phyloP scores from a whole-genome alignment of 2,113 vertebrate genomes.

The Coracopsis vasa region DNA sequence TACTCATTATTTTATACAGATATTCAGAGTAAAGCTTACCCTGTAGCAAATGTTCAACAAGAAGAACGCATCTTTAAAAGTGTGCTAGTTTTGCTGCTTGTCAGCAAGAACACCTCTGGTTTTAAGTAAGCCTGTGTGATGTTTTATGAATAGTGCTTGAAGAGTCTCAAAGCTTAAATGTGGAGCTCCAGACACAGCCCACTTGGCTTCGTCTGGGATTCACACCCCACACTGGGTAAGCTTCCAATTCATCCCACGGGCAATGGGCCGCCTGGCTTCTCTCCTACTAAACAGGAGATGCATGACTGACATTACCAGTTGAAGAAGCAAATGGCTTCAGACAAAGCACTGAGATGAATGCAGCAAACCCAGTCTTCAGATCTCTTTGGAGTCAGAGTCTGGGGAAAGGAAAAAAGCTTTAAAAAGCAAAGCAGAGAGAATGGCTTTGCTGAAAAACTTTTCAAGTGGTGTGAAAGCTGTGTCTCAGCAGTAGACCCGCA shows the following conservation, averaged over 20 bases:
- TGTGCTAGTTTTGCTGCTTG: not conserved
- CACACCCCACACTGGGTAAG: not conserved
- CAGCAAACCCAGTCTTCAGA: not conserved
- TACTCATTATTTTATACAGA: not conserved
- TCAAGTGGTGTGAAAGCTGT: not conserved
- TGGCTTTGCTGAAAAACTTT: rapidly evolving
- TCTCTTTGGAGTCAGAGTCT: not conserved
- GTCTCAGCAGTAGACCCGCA: not conserved
- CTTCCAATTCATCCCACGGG: not conserved
- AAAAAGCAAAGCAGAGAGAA: not conserved
- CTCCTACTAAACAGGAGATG: not conserved
- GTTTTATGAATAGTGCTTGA: not conserved
- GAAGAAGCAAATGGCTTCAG: not conserved
- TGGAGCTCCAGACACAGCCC: not conserved
- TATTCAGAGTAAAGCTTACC: not conserved
- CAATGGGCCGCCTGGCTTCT: not conserved
- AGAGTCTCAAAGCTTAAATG: not conserved
- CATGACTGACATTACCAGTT: not conserved
- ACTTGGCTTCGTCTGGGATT: not conserved
- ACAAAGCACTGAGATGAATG: not conserved
- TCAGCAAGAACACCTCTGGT: not conserved
- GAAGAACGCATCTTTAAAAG: not conserved
- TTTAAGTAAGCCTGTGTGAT: not conserved
- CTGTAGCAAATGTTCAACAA: not conserved
- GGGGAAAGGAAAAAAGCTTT: not conserved